Conservation (phyloP, 1,140 invertebrate species). For the Phymorhynchus buccinoides region DNA sequence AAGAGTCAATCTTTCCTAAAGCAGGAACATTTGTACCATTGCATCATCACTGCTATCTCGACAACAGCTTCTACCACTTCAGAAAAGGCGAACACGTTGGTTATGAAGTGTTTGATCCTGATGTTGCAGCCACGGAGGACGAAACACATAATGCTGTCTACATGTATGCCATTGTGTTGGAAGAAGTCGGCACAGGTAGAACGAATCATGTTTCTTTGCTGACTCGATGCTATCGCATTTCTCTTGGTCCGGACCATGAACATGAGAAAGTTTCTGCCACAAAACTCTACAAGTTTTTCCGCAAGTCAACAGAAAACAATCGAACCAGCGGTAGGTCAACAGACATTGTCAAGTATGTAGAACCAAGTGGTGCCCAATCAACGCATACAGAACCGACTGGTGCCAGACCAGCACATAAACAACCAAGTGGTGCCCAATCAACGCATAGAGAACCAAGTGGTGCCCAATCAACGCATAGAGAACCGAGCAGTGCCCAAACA, state of each 20-base stretch:
- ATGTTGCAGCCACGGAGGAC: not conserved
- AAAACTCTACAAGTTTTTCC: constrained; percentile 46
- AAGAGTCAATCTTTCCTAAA: constrained; percentile 41
- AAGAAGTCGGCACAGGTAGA: constrained; percentile 37
- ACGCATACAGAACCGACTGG: no score
- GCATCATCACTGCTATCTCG: constrained; percentile 51
- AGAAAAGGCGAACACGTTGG: constrained; percentile 55
- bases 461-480: no score
- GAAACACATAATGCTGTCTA: constrained; percentile 37
- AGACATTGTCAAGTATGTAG: not conserved
- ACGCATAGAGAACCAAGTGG: no score
- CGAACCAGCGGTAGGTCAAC: not conserved
- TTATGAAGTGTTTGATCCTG: constrained; percentile 57
- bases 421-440: no score
- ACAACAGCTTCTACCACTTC: constrained; percentile 52
- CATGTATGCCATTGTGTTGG: constrained; percentile 54
- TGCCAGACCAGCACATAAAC: no score
- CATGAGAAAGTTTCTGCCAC: constrained; percentile 45
- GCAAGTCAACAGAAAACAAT: not conserved
- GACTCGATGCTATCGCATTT: constrained; percentile 50
- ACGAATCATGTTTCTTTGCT: constrained; percentile 12
- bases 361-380: not conserved
- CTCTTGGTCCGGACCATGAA: constrained; percentile 49
- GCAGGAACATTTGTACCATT: constrained; percentile 53
- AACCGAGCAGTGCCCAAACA: no score